Evolutionary conservation across 2,888 invertebrate species (phyloP).

Genomic region (Ypsolopha scabrella): DNA sequence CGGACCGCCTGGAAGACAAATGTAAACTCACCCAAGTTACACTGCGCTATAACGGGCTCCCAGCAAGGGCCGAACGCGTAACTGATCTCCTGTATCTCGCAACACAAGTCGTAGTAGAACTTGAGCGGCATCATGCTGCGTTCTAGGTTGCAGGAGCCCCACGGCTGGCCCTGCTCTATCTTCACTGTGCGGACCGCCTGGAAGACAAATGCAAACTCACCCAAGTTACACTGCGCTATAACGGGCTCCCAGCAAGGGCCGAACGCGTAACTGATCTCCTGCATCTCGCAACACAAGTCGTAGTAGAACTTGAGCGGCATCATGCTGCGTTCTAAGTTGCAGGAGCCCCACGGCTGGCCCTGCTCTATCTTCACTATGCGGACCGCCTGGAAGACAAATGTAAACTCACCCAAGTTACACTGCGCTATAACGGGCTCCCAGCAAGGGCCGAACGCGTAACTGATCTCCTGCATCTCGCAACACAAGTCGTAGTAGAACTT

Average conservation of each 20-base stretch:
- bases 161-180: slow-evolving; percentile 87
- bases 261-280: slow-evolving; percentile 86
- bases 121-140: slow-evolving; percentile 95
- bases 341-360: slow-evolving; percentile 86
- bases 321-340: slow-evolving; percentile 90
- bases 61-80: slow-evolving; percentile 99
- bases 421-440: slow-evolving; percentile 98
- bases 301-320: slow-evolving; percentile 97
- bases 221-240: slow-evolving; percentile 88
- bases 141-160: slow-evolving; percentile 84
- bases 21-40: slow-evolving; percentile 76
- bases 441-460: slow-evolving; percentile 97
- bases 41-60: slow-evolving; percentile 96
- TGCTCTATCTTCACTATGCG: slow-evolving; percentile 83
- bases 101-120: slow-evolving; percentile 97
- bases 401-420: slow-evolving; percentile 77
- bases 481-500: slow-evolving; percentile 99
- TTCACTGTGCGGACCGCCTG: slow-evolving; percentile 80
- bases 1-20: slow-evolving; percentile 71
- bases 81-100: slow-evolving; percentile 77
- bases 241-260: slow-evolving; percentile 99
- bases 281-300: slow-evolving; percentile 90
- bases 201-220: slow-evolving; percentile 42
- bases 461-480: slow-evolving; percentile 78
- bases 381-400: slow-evolving; percentile 65